Percentiles rank a stretch among this genome's conserved stretches.
Evolutionary conservation across 2,888 invertebrate genomes (phyloP).

Genomic region (Aelia acuminata): DNA sequence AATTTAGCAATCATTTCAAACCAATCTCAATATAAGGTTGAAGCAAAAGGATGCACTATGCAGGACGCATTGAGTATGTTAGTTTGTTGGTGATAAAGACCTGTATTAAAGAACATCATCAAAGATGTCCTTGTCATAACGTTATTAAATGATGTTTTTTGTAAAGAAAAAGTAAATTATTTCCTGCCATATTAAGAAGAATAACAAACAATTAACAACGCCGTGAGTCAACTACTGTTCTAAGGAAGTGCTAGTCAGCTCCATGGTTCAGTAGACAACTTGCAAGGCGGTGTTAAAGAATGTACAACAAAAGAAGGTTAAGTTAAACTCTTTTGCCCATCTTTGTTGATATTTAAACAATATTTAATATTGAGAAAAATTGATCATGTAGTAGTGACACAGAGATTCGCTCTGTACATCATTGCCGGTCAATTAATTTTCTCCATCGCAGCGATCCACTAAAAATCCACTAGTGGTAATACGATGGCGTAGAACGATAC

Average conservation of each 20-base stretch:
- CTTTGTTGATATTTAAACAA: not conserved
- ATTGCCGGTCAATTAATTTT: too few relatives aligned
- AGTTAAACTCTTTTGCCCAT: not conserved
- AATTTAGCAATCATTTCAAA: too few relatives aligned
- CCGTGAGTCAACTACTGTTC: not conserved
- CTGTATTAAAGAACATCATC: not conserved
- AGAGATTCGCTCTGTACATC: too few relatives aligned
- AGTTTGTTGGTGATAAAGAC: not conserved
- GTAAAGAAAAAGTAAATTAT: conserved; percentile 8
- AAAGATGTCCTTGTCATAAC: not conserved
- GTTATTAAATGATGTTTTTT: not conserved
- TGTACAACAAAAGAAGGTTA: not conserved
- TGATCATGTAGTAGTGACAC: too few relatives aligned
- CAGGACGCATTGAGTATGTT: not conserved
- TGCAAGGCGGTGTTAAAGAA: not conserved
- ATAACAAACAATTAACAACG: conserved; percentile 3
- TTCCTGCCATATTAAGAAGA: conserved; percentile 31
- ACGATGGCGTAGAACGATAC: too few relatives aligned
- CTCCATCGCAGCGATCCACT: too few relatives aligned
- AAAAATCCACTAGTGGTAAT: too few relatives aligned
- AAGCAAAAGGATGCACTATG: not conserved
- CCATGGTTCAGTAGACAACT: not conserved
- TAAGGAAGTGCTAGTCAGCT: not conserved
- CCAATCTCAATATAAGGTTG: not conserved
- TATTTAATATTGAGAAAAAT: not conserved